Evolutionary conservation across 2,113 vertebrate species (phyloP), one percentile per base, ranked within the genome.

Genomic region (Tupaia chinensis): DNA sequence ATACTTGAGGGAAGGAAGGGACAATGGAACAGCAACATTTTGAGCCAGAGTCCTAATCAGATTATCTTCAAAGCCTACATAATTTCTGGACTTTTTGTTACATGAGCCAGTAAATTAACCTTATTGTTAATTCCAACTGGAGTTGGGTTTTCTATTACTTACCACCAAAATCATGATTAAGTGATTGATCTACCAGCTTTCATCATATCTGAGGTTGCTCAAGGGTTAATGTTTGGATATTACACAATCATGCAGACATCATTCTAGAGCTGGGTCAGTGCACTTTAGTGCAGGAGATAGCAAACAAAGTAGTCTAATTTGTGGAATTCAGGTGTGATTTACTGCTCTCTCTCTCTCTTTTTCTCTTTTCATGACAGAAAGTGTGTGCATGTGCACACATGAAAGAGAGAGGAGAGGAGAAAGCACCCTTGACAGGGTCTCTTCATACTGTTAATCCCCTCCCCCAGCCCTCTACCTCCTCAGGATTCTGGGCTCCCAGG

Each of bases 121-220:
- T 96, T 79, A 54, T 32, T 89, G 22, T 93, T 89, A 58, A 76
- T 91, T 54, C 61, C 77, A 63, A 7, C 80, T 84, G 84, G 87
- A 96, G 29, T 20, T 54, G 23, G 19, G 22, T 61, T 91, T 87
- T 90, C 32, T 96, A 3, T 84, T 76, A 74, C 69, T 81, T 79
- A 76, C 23, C 29, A 79, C 53, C 2, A 56, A 60, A 88, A 81
- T 66, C 9, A 53, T 83, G 53, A 32, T 53, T 44, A 65, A 88
- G 17, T 9, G 13, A 94, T 83, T 86, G n/a, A 94, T 90, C 82
- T 69, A 32, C 68, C 32, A 32, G 20, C 70, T 95, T 93, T 87
- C 27, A 25, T 69, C 81, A 90, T 27, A 72, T 54, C 32, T 83
- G 69, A 93, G 84, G 32, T 94, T 82, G 65, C n/a, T 84, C 53